Evolutionary conservation across 2,113 vertebrate species (phyloP).

Genomic region (Phalacrocorax aristotelis): DNA sequence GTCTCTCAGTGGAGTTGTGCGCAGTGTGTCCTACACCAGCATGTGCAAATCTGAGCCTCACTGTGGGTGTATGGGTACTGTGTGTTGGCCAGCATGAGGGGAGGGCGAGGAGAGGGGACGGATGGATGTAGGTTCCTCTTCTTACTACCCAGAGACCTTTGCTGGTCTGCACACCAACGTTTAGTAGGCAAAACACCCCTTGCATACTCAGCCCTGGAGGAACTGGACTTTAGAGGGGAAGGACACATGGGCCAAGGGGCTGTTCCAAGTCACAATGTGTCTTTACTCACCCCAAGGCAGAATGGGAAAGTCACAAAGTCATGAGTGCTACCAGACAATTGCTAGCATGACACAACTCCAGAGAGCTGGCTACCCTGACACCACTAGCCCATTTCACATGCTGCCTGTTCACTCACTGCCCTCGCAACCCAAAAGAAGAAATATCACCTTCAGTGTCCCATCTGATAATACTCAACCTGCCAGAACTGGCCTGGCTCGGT

Average conservation of each 20-base stretch:
- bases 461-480: fast-evolving
- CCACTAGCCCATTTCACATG: neutral
- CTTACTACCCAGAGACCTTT: neutral
- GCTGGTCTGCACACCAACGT: neutral
- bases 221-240: neutral
- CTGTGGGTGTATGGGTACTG: too few species aligned
- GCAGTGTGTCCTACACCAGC: too few species aligned
- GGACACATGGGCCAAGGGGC: fast-evolving
- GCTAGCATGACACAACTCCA: neutral
- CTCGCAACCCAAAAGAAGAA: neutral
- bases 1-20: neutral
- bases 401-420: neutral
- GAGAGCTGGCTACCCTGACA: too few species aligned
- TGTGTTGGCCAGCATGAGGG: neutral
- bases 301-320: neutral
- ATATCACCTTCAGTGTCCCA: neutral
- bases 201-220: neutral
- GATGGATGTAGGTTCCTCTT: neutral
- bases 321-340: neutral
- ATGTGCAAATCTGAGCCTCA: neutral
- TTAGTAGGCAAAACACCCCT: neutral
- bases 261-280: neutral
- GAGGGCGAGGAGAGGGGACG: neutral
- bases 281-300: neutral
- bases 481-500: too few species aligned